These are phyloP conservation scores for Drosophila flavopinicola DNA, from an alignment of 2,888 invertebrate genomes.

Conservation along the genomic window DNA sequence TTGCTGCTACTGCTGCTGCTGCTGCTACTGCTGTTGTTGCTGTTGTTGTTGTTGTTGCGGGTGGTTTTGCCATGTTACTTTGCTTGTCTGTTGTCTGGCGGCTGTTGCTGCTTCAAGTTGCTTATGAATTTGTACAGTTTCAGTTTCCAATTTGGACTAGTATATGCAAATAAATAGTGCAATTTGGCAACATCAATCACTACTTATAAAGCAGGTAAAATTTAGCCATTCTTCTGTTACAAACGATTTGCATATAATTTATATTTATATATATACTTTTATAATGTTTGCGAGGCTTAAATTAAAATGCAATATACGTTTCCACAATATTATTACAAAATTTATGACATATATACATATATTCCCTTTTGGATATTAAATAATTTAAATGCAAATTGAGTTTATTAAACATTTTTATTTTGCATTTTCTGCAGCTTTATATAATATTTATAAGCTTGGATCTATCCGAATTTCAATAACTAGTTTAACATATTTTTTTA, in stretches of 20 bases:
- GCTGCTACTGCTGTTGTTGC: constrained; percentile 11
- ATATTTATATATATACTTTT: not conserved
- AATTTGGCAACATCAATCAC: constrained; percentile 26
- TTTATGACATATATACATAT: too few species aligned
- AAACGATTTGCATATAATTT: too few species aligned
- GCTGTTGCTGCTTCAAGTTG: constrained; percentile 32
- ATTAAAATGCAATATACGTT: too few species aligned
- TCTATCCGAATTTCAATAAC: too few species aligned
- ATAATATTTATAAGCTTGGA: too few species aligned
- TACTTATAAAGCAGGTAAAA: constrained; percentile 13
- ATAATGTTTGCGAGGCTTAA: too few species aligned
- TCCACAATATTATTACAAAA: too few species aligned
- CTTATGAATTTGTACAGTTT: constrained; percentile 73
- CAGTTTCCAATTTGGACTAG: constrained; percentile 44
- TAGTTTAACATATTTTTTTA: not conserved
- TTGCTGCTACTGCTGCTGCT: constrained; percentile 5
- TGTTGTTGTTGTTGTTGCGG: constrained; percentile 22
- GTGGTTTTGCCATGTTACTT: constrained; percentile 20
- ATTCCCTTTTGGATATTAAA: too few species aligned
- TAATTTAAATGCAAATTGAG: too few species aligned
- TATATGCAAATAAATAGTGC: constrained; percentile 25
- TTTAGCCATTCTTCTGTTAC: too few species aligned
- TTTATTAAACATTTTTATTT: too few species aligned
- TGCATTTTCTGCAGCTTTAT: too few species aligned
- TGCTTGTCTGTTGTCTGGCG: constrained; percentile 53